Evolutionary conservation across 2,113 vertebrate species (phyloP).

Genomic region (Leucopsar rothschildi): DNA sequence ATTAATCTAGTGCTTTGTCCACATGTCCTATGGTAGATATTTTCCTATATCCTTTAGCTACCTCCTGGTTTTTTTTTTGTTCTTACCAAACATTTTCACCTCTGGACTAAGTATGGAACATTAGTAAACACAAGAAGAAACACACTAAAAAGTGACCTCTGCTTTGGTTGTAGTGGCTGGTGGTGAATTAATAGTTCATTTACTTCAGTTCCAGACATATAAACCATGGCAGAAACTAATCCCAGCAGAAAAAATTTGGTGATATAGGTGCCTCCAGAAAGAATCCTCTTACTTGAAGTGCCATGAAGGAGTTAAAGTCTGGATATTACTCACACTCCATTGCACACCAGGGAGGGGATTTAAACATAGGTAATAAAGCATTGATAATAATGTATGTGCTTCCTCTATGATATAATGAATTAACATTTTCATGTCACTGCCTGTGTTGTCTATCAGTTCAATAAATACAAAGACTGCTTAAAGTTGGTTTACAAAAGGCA

Average conservation of each 20-base stretch:
- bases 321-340: not conserved
- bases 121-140: not conserved
- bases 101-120: not conserved
- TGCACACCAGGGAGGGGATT: not conserved
- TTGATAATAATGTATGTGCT: not conserved
- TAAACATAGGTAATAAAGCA: not conserved
- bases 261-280: not conserved
- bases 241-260: not conserved
- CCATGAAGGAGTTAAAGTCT: not conserved
- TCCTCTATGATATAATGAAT: not conserved
- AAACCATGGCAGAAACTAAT: not conserved
- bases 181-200: not conserved
- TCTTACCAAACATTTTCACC: not conserved
- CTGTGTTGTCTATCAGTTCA: not conserved
- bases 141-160: not conserved
- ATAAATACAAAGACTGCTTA: not conserved
- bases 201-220: not conserved
- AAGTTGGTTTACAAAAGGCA: not conserved
- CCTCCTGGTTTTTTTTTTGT: rapidly evolving
- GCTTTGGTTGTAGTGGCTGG: rapidly evolving
- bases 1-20: not conserved
- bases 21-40: not conserved
- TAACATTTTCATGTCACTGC: not conserved
- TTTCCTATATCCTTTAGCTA: not conserved
- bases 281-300: not conserved